A percentile compares a stretch with the other conserved stretches of the same genome.
Evolutionary conservation across 1,140 invertebrate species (phyloP).

Genomic region (Solenopsis fugax): DNA sequence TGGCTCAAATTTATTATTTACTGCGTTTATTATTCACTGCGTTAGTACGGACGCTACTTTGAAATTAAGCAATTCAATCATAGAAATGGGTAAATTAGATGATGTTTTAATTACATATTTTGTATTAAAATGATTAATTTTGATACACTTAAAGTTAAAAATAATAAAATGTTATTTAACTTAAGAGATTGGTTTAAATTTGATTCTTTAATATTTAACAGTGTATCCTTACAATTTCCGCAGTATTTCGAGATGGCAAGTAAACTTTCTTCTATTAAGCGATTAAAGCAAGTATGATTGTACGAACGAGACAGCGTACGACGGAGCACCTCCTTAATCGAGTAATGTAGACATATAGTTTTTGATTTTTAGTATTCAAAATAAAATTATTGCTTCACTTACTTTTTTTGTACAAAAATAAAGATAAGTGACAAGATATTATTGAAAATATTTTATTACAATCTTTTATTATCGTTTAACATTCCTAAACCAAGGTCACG

Average conservation of each 20-base stretch:
- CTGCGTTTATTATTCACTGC: too few relatives aligned
- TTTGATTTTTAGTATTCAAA: background rate
- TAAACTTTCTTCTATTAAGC: slow-evolving; percentile 35
- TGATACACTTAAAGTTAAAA: too few relatives aligned
- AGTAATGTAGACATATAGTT: background rate
- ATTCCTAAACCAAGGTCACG: background rate
- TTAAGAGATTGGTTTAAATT: too few relatives aligned
- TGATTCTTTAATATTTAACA: too few relatives aligned
- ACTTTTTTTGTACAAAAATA: background rate
- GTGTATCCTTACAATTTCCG: background rate
- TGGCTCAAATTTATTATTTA: too few relatives aligned
- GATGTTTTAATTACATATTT: too few relatives aligned
- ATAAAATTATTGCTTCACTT: background rate
- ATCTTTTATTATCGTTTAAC: slow-evolving; percentile 11
- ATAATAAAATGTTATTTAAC: too few relatives aligned
- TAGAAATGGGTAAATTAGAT: too few relatives aligned
- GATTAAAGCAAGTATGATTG: slow-evolving; percentile 9
- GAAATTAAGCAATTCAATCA: too few relatives aligned
- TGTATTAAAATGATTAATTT: too few relatives aligned
- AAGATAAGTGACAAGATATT: background rate
- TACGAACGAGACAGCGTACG: background rate
- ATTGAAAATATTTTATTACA: slow-evolving; percentile 7
- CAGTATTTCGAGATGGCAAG: background rate
- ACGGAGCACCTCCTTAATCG: background rate
- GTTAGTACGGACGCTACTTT: too few relatives aligned